Base-by-base conservation (phyloP, 53 echinoderm and acorn worm species). In the Zoroaster sp. region DNA sequence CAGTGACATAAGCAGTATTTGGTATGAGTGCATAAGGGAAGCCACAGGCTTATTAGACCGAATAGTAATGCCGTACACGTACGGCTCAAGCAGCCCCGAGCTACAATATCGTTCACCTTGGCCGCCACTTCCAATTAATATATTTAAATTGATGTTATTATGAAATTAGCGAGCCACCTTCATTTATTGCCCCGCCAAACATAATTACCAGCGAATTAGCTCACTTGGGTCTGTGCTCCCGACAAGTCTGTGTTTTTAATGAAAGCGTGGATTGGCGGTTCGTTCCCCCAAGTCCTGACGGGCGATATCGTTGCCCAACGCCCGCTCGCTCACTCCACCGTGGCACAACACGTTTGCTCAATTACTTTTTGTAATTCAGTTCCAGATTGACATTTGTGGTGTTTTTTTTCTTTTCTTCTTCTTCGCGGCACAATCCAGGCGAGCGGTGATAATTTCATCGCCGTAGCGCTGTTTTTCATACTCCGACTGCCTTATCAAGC, bases 101-200 rank as follows among this genome's bases (percentile, higher is more conserved):
- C 88, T 69, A 91, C 88, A 88, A 59, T 82, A 87, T 86, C 76
- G 32, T 74, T 23, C 77, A 42, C 81, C 79, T 66, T 68, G 87
- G 80, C 88, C 88, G 93, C 91, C 93, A 91, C 88, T 90, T 91
- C 88, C 91, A 93, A 88, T 90, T 93, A 91, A 90, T 90, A 93
- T 90, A 88, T 88, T 93, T 91, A 93, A 93, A 91, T 91, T 91
- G 93, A 93, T 93, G 93, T 93, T 93, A 93, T 93, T 93, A 93
- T 93, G 93, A 93, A 93, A 93, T 93, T 90, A 91, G 93, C 87
- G 93, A 93, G 91, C 90, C 93, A 88, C 90, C 90, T 93, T 90
- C 93, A 88, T 91, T 93, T 91, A 91, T 91, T 88, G 90, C 83
- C 87, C 93, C 90, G 90, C 93, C 90, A 88, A 93, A 91, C 91